Base-by-base conservation (phyloP, 2,113 vertebrate genomes). In the Cyanistes caeruleus region DNA sequence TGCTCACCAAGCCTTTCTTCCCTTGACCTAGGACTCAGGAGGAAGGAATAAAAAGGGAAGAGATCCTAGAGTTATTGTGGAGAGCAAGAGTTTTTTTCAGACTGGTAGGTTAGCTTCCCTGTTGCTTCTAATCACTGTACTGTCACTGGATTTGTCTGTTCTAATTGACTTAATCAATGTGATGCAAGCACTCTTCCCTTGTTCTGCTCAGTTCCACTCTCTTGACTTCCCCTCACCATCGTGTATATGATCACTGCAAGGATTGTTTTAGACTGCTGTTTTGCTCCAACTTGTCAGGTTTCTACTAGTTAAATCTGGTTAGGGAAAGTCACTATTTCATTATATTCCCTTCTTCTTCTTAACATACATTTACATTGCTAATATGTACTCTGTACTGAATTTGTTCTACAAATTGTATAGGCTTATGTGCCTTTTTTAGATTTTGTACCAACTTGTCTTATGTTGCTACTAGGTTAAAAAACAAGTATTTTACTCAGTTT, bases 141-240 rank as follows among this genome's bases (percentile, higher is more conserved):
- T 76, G 39, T 53, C 74, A 37, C 20, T 16, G 80, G 55, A 77
- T 80, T 41, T 84, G 59, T 43, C 48, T 80, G 1, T 39, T 80
- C n/a, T 78, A 60, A 46, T 65, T 0, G 0, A 7, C 27, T 35
- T 56, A 46, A 80, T 44, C 25, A 44, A 62, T 15, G 2, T 1
- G 4, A 35, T 5, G 22, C 11, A n/a, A 31, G 13, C 17, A 19
- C 0, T 0, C 23, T 87, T 88, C 51, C 62, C 51, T 53, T 24
- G 18, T 10, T 86, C 72, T 75, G 23, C 52, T 74, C 25, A 37
- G 51, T 70, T 76, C 64, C 25, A 33, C 4, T 63, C 15, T 60
- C 30, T 41, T 8, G 3, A 20, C 27, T 74, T 83, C 35, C 27
- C 12, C 27, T 73, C 46, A 17, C 5, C 10, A 6, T 18, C 0